Percentiles rank a stretch among this genome's conserved stretches.
Evolutionary conservation across 2,113 vertebrate genomes (phyloP).

Genomic region (Cryptomyrus ogoouensis): DNA sequence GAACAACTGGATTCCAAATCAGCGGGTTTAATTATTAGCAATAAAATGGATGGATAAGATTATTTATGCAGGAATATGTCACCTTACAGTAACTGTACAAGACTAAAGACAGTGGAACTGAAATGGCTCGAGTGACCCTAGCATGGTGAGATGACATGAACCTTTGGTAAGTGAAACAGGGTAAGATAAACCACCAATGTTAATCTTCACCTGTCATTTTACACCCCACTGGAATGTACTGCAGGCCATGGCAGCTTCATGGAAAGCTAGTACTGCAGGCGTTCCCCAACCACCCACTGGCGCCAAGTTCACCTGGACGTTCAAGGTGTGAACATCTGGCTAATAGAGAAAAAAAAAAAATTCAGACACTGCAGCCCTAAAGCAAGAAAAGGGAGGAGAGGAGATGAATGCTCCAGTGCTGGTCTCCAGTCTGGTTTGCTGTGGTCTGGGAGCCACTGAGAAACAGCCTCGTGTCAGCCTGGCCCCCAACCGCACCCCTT

Average conservation of each 20-base stretch:
- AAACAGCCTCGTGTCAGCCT: background rate
- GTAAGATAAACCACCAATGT: background rate
- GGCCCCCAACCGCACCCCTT: background rate
- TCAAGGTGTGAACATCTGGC: background rate
- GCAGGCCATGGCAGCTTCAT: background rate
- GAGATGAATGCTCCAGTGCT: background rate
- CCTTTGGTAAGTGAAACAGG: background rate
- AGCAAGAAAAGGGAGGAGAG: background rate
- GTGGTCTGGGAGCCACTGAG: background rate
- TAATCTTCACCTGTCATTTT: background rate
- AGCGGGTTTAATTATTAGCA: background rate
- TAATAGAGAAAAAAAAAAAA: background rate
- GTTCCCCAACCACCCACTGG: background rate
- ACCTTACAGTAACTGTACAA: background rate
- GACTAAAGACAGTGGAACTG: background rate
- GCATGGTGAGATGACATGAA: background rate
- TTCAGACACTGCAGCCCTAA: background rate
- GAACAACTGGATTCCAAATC: background rate
- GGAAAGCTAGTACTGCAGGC: background rate
- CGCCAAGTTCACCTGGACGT: background rate
- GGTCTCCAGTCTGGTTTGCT: background rate
- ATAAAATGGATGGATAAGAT: background rate
- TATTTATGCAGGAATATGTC: background rate
- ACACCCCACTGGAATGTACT: background rate
- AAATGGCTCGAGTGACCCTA: background rate